These are phyloP conservation scores for Mormyrops boulengeri DNA, from an alignment of 2,797 vertebrate species.

Conservation along the genomic window DNA sequence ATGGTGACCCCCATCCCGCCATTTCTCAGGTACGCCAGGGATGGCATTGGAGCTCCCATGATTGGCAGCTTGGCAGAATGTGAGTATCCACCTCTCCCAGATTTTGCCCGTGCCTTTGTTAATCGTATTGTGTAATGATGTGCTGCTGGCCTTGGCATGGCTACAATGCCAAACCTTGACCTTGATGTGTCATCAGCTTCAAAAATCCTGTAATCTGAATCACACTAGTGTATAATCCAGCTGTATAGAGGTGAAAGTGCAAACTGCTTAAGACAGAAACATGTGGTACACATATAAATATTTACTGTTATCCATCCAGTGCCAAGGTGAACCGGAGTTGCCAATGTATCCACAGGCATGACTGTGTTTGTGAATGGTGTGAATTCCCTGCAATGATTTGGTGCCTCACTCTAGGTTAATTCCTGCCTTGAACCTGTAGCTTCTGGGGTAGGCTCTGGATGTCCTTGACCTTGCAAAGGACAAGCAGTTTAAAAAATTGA, in stretches of 20 bases:
- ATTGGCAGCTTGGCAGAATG: conserved; percentile 83
- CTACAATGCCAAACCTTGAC: background rate
- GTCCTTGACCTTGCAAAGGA: background rate
- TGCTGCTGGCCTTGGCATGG: background rate
- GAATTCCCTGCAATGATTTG: background rate
- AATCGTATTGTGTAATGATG: background rate
- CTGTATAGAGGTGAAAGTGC: background rate
- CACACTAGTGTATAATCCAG: background rate
- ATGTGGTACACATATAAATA: background rate
- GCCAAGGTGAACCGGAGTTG: background rate
- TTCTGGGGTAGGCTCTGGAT: background rate
- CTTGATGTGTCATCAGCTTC: background rate
- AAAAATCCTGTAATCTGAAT: background rate
- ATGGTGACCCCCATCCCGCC: background rate
- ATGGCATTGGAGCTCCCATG: conserved; percentile 78
- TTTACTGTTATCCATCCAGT: background rate
- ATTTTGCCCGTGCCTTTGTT: background rate
- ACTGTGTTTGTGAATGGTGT: background rate
- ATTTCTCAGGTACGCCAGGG: conserved; percentile 75
- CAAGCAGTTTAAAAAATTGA: background rate
- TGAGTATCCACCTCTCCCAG: conserved; percentile 50
- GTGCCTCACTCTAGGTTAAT: background rate
- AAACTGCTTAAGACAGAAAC: background rate
- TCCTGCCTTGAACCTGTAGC: background rate
- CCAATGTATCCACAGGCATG: background rate